Evolutionary conservation across 37 sponge, comb jelly and placozoan genomes (phyloP), one percentile per base, ranked within the genome.

Genomic region (Spongia lamella): DNA sequence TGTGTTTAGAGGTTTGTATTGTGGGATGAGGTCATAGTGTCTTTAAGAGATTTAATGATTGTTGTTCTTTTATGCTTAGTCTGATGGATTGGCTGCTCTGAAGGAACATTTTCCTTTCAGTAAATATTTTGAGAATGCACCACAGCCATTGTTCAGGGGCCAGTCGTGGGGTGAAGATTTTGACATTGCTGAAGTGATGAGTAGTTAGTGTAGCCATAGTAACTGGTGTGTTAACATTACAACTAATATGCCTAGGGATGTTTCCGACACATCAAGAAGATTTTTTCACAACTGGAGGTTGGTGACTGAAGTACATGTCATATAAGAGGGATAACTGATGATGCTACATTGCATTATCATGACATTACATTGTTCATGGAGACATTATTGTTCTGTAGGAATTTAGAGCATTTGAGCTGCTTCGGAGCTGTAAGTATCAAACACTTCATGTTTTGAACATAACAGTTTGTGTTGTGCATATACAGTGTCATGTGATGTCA

Each of bases 231-330:
- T 56, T n/a, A n/a, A n/a, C n/a, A n/a, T n/a, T n/a, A n/a, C n/a
- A n/a, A n/a, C 1, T 61, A 25, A 1, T 24, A 0, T 20, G 1
- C 57, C 20, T 60, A 94, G 92, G 99, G 99, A 4, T 98, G 99
- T 64, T 98, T 77, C 74, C 34, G 94, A 25, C 99, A 98, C 69
- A 82, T 98, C 38, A 81, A 78, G 53, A 86, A 85, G 76, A 88
- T 98, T 24, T 98, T 98, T 83, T 82, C 84, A 19, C 96, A 98
- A 66, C 72, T 98, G 38, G 96, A 97, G 74, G 94, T 80, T n/a
- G n/a, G n/a, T n/a, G n/a, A n/a, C n/a, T n/a, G n/a, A n/a, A n/a
- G n/a, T n/a, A n/a, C n/a, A n/a, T n/a, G n/a, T n/a, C n/a, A n/a
- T n/a, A n/a, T n/a, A n/a, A n/a, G n/a, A n/a, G n/a, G n/a, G n/a